Evolutionary conservation across 2,113 vertebrate genomes (phyloP).

Genomic region (Alectura lathami): DNA sequence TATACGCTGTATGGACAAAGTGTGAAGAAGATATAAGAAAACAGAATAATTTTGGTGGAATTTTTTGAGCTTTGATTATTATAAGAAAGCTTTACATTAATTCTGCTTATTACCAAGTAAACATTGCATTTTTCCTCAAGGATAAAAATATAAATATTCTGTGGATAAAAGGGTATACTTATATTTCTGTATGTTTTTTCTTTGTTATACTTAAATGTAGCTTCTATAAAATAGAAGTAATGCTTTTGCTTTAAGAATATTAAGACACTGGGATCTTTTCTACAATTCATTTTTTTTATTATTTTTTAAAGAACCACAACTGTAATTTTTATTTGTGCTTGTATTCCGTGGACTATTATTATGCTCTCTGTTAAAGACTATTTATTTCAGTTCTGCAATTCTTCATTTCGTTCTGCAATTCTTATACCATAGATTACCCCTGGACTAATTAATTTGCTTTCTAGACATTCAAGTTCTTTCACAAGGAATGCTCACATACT

Average conservation of each 20-base stretch:
- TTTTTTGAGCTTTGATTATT: not conserved
- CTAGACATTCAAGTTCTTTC: fast-evolving
- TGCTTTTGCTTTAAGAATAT: not conserved
- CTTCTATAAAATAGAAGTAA: not conserved
- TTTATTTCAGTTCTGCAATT: not conserved
- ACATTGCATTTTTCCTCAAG: not conserved
- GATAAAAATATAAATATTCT: not conserved
- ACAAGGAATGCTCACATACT: not conserved
- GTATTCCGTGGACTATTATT: not conserved
- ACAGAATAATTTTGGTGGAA: not conserved
- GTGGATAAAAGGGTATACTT: not conserved
- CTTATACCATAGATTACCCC: not conserved
- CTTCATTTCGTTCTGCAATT: not conserved
- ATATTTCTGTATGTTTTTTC: not conserved
- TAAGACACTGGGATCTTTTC: not conserved
- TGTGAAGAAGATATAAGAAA: not conserved
- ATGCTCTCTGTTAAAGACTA: not conserved
- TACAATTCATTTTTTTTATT: not conserved
- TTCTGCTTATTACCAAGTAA: not conserved
- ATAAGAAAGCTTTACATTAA: not conserved
- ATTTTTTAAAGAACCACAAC: not conserved
- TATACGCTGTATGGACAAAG: not conserved
- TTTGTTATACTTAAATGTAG: not conserved
- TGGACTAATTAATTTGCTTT: not conserved
- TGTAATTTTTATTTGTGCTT: not conserved